Percentiles rank a stretch among this genome's conserved stretches.
Evolutionary conservation across 2,113 vertebrate species (phyloP).

Genomic region (Morone chrysops): DNA sequence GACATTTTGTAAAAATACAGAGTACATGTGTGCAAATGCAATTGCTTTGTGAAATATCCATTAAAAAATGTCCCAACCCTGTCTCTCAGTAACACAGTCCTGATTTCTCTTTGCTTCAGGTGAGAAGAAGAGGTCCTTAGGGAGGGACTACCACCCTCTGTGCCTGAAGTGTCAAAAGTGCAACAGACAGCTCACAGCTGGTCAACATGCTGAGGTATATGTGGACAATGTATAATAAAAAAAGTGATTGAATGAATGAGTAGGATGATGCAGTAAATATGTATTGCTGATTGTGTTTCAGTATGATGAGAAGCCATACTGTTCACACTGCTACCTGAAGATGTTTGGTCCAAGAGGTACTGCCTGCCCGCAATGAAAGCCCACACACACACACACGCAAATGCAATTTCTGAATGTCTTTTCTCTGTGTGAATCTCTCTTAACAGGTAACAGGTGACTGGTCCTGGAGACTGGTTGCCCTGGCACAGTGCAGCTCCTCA

Average conservation of each 20-base stretch:
- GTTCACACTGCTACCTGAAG: slow-evolving; percentile 85
- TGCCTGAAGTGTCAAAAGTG: slow-evolving; percentile 89
- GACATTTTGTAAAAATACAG: neutral
- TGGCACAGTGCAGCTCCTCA: neutral
- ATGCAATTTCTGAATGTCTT: slow-evolving; percentile 14
- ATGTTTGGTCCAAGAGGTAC: slow-evolving; percentile 87
- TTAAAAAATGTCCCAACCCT: neutral
- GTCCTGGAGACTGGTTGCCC: neutral
- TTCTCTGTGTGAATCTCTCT: slow-evolving; percentile 30
- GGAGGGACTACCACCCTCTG: slow-evolving; percentile 88
- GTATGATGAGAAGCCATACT: slow-evolving; percentile 88
- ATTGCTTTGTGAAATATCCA: neutral
- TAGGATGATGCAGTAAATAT: slow-evolving; percentile 5
- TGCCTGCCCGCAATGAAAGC: neutral
- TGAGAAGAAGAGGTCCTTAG: slow-evolving; percentile 87
- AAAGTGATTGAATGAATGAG: neutral
- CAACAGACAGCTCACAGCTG: slow-evolving; percentile 85
- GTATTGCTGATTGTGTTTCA: slow-evolving; percentile 70
- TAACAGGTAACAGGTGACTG: slow-evolving; percentile 76
- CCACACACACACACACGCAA: slow-evolving; percentile 8
- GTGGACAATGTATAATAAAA: neutral
- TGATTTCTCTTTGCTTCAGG: slow-evolving; percentile 70
- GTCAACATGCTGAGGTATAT: slow-evolving; percentile 88
- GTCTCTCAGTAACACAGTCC: neutral
- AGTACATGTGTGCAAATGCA: neutral